Conservation (phyloP, 2,113 vertebrate species). For the Myxocyprinus asiaticus region DNA sequence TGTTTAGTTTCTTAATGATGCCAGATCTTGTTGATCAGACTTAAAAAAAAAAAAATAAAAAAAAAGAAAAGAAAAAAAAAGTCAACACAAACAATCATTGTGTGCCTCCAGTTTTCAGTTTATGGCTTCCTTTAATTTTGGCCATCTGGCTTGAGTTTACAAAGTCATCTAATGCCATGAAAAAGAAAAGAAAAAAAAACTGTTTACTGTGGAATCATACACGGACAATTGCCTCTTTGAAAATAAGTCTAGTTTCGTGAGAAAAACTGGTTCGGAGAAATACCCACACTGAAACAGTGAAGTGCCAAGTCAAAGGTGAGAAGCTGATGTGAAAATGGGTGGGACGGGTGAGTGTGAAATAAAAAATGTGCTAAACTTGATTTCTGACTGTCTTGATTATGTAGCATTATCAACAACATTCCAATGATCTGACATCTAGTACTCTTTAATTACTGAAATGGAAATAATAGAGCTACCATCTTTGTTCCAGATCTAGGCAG, state of each 20-base stretch:
- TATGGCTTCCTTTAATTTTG: no score
- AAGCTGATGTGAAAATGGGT: no score
- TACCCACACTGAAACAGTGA: not conserved
- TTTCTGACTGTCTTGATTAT: no score
- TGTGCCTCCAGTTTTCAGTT: no score
- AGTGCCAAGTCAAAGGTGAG: no score
- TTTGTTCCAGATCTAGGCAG: no score
- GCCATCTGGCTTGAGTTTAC: conserved; percentile 63
- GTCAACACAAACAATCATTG: conserved; percentile 50
- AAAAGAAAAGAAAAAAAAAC: conserved; percentile 46
- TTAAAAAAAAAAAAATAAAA: conserved; percentile 60
- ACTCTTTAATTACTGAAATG: no score
- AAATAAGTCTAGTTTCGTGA: not conserved
- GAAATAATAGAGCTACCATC: no score
- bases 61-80: conserved; percentile 49
- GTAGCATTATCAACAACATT: no score
- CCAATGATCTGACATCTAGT: no score
- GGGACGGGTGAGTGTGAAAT: no score
- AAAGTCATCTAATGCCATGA: not conserved
- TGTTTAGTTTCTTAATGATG: conserved; percentile 87
- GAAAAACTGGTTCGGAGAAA: not conserved
- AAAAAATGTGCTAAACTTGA: no score
- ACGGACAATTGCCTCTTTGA: conserved; percentile 17
- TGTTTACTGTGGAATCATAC: conserved; percentile 51
- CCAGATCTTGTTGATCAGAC: conserved; percentile 94